Conservation (phyloP, 2,888 invertebrate genomes). For the Polymixis lichenea region DNA sequence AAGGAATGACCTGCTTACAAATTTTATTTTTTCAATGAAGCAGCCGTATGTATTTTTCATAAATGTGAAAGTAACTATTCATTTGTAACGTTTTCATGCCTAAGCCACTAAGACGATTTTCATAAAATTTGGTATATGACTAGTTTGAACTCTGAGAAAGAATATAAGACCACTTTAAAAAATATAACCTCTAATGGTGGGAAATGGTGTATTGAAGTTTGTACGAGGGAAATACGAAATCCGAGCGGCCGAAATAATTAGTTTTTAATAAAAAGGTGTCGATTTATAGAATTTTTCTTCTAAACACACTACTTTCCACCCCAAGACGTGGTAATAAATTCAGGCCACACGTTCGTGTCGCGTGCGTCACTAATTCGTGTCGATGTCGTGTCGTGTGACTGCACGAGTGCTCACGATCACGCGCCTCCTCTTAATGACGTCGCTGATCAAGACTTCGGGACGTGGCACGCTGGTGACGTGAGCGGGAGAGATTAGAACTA, state of each 20-base stretch:
- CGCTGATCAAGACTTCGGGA: constrained; percentile 61
- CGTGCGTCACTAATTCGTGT: constrained; percentile 59
- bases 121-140: not conserved
- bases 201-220: not conserved
- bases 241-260: not conserved
- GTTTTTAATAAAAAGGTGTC: not conserved
- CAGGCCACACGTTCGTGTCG: constrained; percentile 44
- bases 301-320: constrained; percentile 1
- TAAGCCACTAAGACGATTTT: not conserved
- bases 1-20: not conserved
- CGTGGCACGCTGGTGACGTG: not conserved
- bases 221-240: not conserved
- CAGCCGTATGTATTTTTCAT: not conserved
- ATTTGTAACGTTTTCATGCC: not conserved
- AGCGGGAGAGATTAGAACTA: constrained; percentile 19
- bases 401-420: constrained; percentile 68
- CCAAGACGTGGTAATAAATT: constrained; percentile 51
- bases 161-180: not conserved
- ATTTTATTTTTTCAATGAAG: not conserved
- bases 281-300: constrained; percentile 12
- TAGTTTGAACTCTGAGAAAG: not conserved
- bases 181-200: not conserved
- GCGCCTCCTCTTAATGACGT: constrained; percentile 65
- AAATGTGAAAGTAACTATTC: not conserved
- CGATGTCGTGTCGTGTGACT: constrained; percentile 55